Evolutionary conservation across 1,140 invertebrate species (phyloP), one percentile per base, ranked within the genome.

Genomic region (Leguminivora glycinivorella): DNA sequence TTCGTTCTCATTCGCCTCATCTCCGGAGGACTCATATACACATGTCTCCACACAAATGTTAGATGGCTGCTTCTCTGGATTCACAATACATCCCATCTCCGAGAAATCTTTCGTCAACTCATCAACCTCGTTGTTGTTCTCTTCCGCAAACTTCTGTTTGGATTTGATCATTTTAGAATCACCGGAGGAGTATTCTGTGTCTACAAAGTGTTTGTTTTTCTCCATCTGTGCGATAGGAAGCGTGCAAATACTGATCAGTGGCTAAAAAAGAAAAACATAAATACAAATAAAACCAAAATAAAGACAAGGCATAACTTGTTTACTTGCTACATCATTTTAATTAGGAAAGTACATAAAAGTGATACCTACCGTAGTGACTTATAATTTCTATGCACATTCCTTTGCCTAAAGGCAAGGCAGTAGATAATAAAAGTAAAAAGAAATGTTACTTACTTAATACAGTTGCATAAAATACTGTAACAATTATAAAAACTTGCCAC

Each of bases 121-220:
- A 83, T 91, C 85, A 19, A 92, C 73, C 58, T 90, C 88, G 81
- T 92, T 92, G 72, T 92, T 92, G 68, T 92, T 92, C 69, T 90
- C 90, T 77, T 92, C 90, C 71, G 85, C 80, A 56, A 82, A 88
- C 25, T 78, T 72, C 77, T 85, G 84, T 85, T 84, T 85, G 70
- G 68, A 75, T 82, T 82, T 83, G 75, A 84, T 79, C 72, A 78
- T 83, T 71, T 87, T 85, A 83, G 77, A 81, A 72, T 89, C 89
- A 10, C 88, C 89, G 19, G 83, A 82, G 1, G 85, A 88, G 70
- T 82, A 88, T 10, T 85, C 74, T 56, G 80, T 77, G 66, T 82
- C 82, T 70, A 83, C 79, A 69, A 78, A 85, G 24, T 60, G 14
- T 83, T 84, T 88, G 86, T 76, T 66, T 78, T 80, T 70, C 73